These are phyloP conservation scores for Rhynchonema sp. DNA, from an alignment of 2,888 invertebrate species.

Conservation along the genomic window DNA sequence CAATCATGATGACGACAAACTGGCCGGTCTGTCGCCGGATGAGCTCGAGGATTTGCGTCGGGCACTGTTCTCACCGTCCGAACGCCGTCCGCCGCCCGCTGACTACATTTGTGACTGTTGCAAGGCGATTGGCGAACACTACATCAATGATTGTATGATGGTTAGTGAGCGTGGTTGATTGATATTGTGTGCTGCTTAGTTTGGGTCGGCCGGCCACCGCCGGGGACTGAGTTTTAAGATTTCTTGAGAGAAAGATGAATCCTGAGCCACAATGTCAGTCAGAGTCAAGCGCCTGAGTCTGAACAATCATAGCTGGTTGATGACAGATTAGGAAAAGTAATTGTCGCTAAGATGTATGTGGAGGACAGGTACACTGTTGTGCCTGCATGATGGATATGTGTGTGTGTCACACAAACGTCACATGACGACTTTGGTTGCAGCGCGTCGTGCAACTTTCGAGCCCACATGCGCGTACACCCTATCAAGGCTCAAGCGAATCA, in stretches of 20 bases:
- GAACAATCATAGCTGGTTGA: too few species aligned
- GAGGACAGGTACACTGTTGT: too few species aligned
- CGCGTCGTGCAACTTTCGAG: background rate
- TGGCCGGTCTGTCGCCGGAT: background rate
- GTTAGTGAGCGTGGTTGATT: background rate
- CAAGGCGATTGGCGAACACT: background rate
- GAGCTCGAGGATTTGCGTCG: background rate
- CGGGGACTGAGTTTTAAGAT: too few species aligned
- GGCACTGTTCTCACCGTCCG: background rate
- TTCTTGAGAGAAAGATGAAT: too few species aligned
- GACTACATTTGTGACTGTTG: background rate
- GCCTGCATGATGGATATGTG: too few species aligned
- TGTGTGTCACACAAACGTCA: too few species aligned
- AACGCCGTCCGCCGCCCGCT: background rate
- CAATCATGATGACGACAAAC: background rate
- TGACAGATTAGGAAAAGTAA: too few species aligned
- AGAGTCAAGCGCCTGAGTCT: too few species aligned
- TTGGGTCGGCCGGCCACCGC: too few species aligned
- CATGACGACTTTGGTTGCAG: background rate
- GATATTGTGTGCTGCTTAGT: too few species aligned
- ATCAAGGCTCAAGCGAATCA: background rate
- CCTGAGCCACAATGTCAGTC: too few species aligned
- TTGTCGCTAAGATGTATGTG: too few species aligned
- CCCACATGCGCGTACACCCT: background rate
- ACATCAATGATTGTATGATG: background rate